Conservation (phyloP, 2,797 vertebrate species). For the Macrochelys suwanniensis region DNA sequence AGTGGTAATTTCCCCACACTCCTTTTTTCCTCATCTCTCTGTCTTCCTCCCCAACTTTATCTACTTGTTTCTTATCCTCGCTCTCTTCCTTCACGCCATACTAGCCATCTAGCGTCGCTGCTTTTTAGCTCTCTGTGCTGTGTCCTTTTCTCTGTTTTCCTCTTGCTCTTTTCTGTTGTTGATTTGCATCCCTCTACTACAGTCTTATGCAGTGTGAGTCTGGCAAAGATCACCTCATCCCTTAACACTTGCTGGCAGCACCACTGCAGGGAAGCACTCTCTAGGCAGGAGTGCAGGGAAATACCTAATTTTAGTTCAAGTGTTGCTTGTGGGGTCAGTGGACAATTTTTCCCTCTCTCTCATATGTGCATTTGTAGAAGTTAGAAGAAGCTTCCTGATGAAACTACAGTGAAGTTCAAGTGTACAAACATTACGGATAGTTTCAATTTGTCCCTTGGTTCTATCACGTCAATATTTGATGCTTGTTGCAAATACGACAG, state of each 20-base stretch:
- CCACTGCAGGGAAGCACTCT: background rate
- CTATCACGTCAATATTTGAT: background rate
- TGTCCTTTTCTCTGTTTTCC: background rate
- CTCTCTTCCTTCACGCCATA: background rate
- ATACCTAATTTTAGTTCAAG: constrained; percentile 32
- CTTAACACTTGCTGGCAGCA: background rate
- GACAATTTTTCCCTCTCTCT: background rate
- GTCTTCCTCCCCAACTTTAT: background rate
- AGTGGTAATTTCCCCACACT: background rate
- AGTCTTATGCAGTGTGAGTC: background rate
- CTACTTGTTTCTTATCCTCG: background rate
- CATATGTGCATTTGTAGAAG: background rate
- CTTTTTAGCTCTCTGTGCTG: background rate
- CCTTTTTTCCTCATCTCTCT: background rate
- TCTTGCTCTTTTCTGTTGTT: background rate
- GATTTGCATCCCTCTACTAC: background rate
- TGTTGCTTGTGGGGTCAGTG: background rate
- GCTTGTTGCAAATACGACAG: background rate
- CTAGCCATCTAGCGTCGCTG: background rate
- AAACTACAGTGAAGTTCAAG: background rate
- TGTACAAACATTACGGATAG: background rate
- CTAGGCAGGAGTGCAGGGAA: background rate
- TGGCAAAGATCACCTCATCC: background rate
- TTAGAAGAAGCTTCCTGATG: background rate
- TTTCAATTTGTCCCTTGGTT: no score